These are phyloP conservation scores for Platorchestia sp. DNA, from an alignment of 1,140 invertebrate species.

Conservation along the genomic window DNA sequence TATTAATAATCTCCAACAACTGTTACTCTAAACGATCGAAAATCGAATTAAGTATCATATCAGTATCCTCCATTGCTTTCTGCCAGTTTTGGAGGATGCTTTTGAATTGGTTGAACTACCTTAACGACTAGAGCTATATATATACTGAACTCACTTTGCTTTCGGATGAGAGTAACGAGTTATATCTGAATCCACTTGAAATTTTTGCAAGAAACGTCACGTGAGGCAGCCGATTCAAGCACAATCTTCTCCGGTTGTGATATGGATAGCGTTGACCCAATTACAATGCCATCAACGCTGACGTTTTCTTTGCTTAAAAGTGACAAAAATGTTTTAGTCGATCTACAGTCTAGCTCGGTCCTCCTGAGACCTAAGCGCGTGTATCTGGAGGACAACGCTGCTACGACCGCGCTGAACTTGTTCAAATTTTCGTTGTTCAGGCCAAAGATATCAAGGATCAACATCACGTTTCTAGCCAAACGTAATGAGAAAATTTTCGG, in stretches of 20 bases:
- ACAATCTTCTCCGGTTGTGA: not conserved
- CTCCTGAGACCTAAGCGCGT: not conserved
- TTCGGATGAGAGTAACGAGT: not conserved
- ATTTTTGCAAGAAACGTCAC: not conserved
- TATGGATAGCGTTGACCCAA: not conserved
- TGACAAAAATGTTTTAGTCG: not conserved
- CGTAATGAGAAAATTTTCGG: not conserved
- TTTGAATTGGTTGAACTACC: not conserved
- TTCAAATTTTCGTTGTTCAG: not conserved
- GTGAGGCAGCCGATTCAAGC: not conserved
- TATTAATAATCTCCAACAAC: too few species aligned
- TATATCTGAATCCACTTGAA: constrained; percentile 33
- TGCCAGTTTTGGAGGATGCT: not conserved
- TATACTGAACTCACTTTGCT: not conserved
- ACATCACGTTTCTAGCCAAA: not conserved
- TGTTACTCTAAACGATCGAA: too few species aligned
- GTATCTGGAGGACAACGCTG: not conserved
- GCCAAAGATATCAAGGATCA: constrained; percentile 15
- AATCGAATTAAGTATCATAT: too few species aligned
- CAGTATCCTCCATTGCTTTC: too few species aligned
- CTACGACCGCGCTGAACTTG: not conserved
- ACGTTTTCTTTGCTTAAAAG: constrained; percentile 10
- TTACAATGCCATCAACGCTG: not conserved
- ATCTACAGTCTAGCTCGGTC: not conserved
- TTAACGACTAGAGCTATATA: not conserved